phyloP scores from a whole-genome alignment of 1,140 invertebrate genomes.

The Neodiprion lecontei region DNA sequence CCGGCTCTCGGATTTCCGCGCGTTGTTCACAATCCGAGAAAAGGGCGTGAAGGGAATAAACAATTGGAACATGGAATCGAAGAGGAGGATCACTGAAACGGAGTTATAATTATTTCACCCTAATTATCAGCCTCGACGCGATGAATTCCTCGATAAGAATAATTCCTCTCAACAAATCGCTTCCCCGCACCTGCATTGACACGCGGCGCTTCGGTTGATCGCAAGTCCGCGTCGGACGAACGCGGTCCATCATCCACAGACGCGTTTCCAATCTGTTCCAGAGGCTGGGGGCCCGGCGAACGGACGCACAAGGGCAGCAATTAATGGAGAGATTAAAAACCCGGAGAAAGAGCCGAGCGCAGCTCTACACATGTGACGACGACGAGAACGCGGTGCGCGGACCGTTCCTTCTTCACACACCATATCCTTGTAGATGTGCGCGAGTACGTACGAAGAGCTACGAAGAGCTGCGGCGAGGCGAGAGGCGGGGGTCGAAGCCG shows the following conservation, averaged over 20 bases:
- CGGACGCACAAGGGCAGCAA: constrained; percentile 29
- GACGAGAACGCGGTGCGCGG: constrained; percentile 21
- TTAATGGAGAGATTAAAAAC: constrained; percentile 44
- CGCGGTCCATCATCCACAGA: constrained; percentile 29
- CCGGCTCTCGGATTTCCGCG: too few species aligned
- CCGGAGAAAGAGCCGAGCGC: constrained; percentile 24
- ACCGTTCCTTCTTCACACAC: constrained; percentile 8
- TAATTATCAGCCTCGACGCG: neutral
- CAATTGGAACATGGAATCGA: neutral
- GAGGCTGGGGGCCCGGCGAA: constrained; percentile 8
- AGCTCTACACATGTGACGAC: neutral
- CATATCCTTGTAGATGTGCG: neutral
- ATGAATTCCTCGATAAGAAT: neutral
- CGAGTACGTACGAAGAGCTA: neutral
- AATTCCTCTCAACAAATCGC: constrained; percentile 5
- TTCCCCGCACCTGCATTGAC: neutral
- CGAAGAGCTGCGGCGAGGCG: neutral
- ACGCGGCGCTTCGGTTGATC: neutral
- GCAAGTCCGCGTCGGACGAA: constrained; percentile 5
- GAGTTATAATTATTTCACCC: constrained; percentile 8
- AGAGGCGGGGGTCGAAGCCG: neutral
- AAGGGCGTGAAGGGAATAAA: constrained; percentile 1
- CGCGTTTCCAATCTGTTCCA: constrained; percentile 31
- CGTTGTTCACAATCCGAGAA: neutral
- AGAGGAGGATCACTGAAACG: neutral